Evolutionary conservation across 2,113 vertebrate genomes (phyloP), one percentile per base, ranked within the genome.

Genomic region (Salvelinus alpinus): DNA sequence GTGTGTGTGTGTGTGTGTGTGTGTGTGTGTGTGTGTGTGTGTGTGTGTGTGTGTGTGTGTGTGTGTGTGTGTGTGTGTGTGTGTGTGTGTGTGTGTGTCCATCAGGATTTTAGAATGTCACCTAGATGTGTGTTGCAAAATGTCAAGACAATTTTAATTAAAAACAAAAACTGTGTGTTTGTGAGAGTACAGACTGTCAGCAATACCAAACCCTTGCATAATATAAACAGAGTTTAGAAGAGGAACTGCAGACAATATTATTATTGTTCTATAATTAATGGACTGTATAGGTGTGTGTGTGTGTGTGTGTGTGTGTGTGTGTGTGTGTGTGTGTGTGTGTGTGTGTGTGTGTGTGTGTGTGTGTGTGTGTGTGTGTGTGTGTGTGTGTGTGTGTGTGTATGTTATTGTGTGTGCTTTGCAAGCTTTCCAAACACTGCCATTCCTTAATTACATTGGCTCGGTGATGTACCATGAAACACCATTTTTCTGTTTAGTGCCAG

Each of bases 51-150:
- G 20, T 69, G 6, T 22, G 8, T 44, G 38, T 22, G 27, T 44
- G 27, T 25, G 4, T 11, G n/a, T 27, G 22, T 14, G 11, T 4
- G 54, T n/a, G n/a, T n/a, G n/a, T n/a, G n/a, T n/a, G n/a, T n/a
- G n/a, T n/a, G n/a, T n/a, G 8, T 3, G 18, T 9, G 38, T 47
- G 20, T 69, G 6, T 24, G 8, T 47, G 38, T 22, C 22, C n/a
- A 22, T 51, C 16, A 11, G 48, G n/a, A 29, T n/a, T 72, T 29
- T 20, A 29, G 70, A 59, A 31, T 57, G 51, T 71, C 48, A 72
- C 48, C 14, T 51, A 72, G 70, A 72, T 31, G 70, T 24, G 54
- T 59, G 70, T 24, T 24, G 70, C 48, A 27, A 31, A 18, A 72
- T 72, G 27, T 59, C 51, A 72, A 16, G 16, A 6, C 13, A 11